Base-by-base conservation (phyloP, 2,888 invertebrate species). In the Aphrophora alni region DNA sequence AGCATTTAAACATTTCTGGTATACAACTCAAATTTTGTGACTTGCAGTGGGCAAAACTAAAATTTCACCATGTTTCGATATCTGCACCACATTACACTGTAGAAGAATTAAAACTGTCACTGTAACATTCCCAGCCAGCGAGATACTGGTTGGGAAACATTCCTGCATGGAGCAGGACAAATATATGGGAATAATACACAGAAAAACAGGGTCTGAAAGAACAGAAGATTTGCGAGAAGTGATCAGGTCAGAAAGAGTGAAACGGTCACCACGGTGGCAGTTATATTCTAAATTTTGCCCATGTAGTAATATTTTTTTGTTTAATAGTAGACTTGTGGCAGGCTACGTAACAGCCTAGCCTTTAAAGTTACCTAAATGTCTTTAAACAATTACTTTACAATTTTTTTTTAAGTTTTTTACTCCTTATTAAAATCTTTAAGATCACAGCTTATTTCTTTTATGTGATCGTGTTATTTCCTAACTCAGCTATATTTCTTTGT, bases 91-190 rank as follows among this genome's bases (percentile, higher is more conserved):
- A 26, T 69, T 70, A 77, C 70, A 38, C 24, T 44, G 8, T 24
- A 26, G 26, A 33, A 33, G 26, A 28, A 26, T 77, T 25, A 33
- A 69, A 14, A 77, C 0, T 5, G 51, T 77, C 5, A 77, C 21
- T 8, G 14, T 75, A 4, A 51, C 26, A 51, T 74, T 38, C 33
- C 38, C 74, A 38, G 25, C 38, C 33, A 27, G 51, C 44, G 75
- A n/a, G n/a, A n/a, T n/a, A n/a, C n/a, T n/a, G n/a, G n/a, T n/a
- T n/a, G n/a, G n/a, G n/a, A n/a, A 44, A 21, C 75, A 75, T 26
- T 44, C 44, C 26, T 75, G 44, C 51, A 75, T 75, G 44, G 75
- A 75, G 25, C 24, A 44, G 10, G 75, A 75, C 44, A 44, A 75
- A 25, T 44, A 75, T 25, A 75, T 75, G 75, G 75, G n/a, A 38